Conservation (phyloP, 2,797 vertebrate genomes). For the Anabacerthia variegaticeps region DNA sequence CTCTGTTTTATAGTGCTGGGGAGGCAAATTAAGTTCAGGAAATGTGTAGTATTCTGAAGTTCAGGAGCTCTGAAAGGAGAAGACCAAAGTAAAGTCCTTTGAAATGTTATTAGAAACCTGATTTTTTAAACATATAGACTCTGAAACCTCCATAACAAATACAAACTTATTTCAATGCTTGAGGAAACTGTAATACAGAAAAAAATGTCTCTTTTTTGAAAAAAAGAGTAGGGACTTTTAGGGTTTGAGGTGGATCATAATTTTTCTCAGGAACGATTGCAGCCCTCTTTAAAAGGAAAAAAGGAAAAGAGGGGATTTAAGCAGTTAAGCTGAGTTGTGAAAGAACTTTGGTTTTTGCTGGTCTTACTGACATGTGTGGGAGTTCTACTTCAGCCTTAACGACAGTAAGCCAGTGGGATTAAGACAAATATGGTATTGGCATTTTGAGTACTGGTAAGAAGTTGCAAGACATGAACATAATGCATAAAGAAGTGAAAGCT, state of each 20-base stretch:
- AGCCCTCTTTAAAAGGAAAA: neutral
- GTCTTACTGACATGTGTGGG: neutral
- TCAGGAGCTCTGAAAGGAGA: neutral
- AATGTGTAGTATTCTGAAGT: neutral
- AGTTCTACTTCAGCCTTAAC: neutral
- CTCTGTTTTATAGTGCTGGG: neutral
- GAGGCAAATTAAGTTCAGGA: neutral
- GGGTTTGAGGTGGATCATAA: neutral
- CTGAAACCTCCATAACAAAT: neutral
- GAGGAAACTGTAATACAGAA: neutral
- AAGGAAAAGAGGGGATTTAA: neutral
- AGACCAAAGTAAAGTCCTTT: neutral
- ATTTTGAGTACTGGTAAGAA: neutral
- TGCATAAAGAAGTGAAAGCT: neutral
- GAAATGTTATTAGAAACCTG: neutral
- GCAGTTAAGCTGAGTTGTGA: neutral
- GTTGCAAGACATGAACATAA: neutral
- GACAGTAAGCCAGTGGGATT: neutral
- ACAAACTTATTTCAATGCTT: neutral
- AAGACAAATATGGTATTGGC: neutral
- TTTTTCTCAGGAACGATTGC: neutral
- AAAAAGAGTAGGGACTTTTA: neutral
- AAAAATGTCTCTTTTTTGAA: neutral
- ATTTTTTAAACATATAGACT: neutral
- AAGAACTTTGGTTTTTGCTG: neutral